Base-by-base conservation (phyloP, 2,797 vertebrate species). In the Sylvilagus floridanus region DNA sequence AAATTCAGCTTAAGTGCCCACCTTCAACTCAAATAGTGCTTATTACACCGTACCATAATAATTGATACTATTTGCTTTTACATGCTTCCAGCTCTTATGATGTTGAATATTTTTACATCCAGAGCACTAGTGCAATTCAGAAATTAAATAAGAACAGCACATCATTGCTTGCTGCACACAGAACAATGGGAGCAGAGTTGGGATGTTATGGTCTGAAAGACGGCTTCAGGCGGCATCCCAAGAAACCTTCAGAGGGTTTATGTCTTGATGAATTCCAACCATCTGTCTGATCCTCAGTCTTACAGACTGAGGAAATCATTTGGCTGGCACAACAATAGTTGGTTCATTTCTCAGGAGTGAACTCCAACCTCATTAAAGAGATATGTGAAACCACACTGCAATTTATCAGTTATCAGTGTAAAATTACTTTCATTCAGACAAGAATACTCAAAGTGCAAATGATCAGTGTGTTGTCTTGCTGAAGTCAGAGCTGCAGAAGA, bases 281-380 rank as follows among this genome's bases (percentile, higher is more conserved):
- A 2, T 68, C 37, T 83, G 17, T 65, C 24, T 72, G 47, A 77
- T 62, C 13, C 7, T 72, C 14, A 47, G 35, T 19, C 28, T 84
- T 50, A 35, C n/a, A 19, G 12, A 32, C n/a, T 84, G 65, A 84
- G 54, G 76, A 81, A 60, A 76, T 63, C 5, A 37, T 83, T 50
- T 90, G 42, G 19, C 42, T 73, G 12, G 8, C 47, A 66, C 37
- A 37, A 10, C 35, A 62, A 22, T 72, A 32, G 22, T n/a, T 50
- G 26, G 47, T 76, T 57, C 13, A 24, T 76, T 84, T 87, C 30
- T 91, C 30, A n/a, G n/a, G 54, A 76, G 57, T 66, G 16, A 54
- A 66, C 5, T 22, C 22, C 57, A 42, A 77, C 30, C 26, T 94
- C 54, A 86, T 92, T 77, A 92, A 90, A 66, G 5, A 85, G 54